Percentiles rank a stretch among this genome's conserved stretches.
Evolutionary conservation across 2,888 invertebrate species (phyloP).

Genomic region (Agrochola litura): DNA sequence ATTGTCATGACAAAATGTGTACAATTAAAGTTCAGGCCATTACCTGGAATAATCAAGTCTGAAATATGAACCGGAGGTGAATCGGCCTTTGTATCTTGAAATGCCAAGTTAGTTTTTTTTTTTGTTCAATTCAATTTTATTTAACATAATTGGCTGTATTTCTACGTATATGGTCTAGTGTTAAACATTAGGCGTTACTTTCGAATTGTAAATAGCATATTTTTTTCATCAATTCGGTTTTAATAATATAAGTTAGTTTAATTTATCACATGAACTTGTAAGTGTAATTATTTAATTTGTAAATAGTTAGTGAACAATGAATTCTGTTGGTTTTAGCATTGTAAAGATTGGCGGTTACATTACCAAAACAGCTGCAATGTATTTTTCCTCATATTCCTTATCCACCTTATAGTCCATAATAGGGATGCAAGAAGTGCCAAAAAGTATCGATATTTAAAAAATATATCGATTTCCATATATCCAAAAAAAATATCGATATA

Average conservation of each 20-base stretch:
- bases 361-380: constrained; percentile 14
- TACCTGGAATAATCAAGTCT: neutral
- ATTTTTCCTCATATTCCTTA: too few relatives aligned
- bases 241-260: constrained; percentile 46
- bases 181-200: constrained; percentile 33
- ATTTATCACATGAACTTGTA: constrained; percentile 56
- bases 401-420: too few relatives aligned
- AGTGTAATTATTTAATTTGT: constrained; percentile 65
- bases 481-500: too few relatives aligned
- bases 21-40: neutral
- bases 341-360: constrained; percentile 35
- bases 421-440: too few relatives aligned
- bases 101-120: neutral
- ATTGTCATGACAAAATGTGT: constrained; percentile 1
- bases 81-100: neutral
- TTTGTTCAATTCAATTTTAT: neutral
- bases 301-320: constrained; percentile 30
- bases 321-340: constrained; percentile 6
- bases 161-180: constrained; percentile 17
- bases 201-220: constrained; percentile 40
- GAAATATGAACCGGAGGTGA: neutral
- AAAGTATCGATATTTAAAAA: too few relatives aligned
- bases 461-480: too few relatives aligned
- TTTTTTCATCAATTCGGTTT: constrained; percentile 22
- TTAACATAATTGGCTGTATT: neutral